Percentiles rank a stretch among this genome's conserved stretches.
Conservation (phyloP, 2,797 vertebrate species). For the Protonibea diacanthus region DNA sequence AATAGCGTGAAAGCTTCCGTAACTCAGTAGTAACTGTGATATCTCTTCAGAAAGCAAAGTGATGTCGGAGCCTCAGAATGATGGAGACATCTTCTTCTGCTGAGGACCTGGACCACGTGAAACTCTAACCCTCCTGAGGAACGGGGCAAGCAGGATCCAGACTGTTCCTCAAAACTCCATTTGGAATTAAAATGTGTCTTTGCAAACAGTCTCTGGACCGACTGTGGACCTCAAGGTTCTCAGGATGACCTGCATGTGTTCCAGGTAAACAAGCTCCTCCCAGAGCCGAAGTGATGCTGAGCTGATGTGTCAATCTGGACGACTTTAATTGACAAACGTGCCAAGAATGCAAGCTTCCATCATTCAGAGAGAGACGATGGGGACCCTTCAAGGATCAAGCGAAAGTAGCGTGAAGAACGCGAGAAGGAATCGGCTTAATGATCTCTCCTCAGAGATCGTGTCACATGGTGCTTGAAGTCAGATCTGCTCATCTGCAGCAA, state of each 20-base stretch:
- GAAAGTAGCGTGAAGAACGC: not conserved
- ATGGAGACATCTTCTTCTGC: conserved; percentile 75
- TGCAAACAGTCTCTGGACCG: not conserved
- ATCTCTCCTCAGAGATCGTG: not conserved
- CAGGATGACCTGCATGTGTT: not conserved
- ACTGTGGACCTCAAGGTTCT: not conserved
- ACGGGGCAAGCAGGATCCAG: not conserved
- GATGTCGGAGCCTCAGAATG: conserved; percentile 55
- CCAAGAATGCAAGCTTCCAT: not conserved
- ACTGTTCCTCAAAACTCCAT: not conserved
- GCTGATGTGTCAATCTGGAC: not conserved
- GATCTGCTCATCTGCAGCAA: conserved; percentile 11
- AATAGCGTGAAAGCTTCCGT: not conserved
- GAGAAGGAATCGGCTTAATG: not conserved
- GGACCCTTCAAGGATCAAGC: conserved; percentile 4
- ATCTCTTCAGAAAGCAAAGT: conserved; percentile 60
- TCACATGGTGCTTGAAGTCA: not conserved
- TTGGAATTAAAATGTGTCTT: not conserved
- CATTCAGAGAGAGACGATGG: not conserved
- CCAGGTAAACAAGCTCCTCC: not conserved
- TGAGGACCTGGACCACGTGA: conserved; percentile 42
- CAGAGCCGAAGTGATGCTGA: not conserved
- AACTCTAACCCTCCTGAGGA: conserved; percentile 4
- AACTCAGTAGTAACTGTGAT: not conserved
- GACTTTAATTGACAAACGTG: not conserved